These are phyloP conservation scores for Nycticryphes semicollaris DNA, from an alignment of 2,113 vertebrate genomes.

Conservation along the genomic window DNA sequence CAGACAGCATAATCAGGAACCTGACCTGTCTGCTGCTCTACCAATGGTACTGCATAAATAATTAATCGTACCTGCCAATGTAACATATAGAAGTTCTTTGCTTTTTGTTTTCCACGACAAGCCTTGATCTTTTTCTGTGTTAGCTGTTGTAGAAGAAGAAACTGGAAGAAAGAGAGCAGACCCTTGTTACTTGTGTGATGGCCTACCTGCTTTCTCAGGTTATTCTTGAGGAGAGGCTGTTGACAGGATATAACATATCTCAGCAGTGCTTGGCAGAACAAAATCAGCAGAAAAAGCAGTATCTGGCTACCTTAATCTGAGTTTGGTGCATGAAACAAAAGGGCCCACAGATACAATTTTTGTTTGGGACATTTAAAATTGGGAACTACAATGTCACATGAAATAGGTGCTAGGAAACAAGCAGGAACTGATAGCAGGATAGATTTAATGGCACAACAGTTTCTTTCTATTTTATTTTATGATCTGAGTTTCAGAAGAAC, in stretches of 20 bases:
- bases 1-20: constrained; percentile 52
- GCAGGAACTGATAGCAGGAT: background rate
- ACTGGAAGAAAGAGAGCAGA: constrained; percentile 18
- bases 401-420: background rate
- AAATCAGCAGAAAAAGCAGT: background rate
- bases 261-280: background rate
- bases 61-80: constrained; percentile 25
- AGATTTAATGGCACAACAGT: background rate
- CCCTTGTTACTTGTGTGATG: constrained; percentile 18
- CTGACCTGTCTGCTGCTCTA: constrained; percentile 35
- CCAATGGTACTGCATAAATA: constrained; percentile 47
- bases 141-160: constrained; percentile 22
- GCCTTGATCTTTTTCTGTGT: constrained; percentile 48
- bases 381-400: background rate
- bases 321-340: background rate
- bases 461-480: constrained; percentile 19
- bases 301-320: background rate
- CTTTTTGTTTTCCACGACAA: constrained; percentile 24
- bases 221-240: constrained; percentile 14
- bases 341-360: background rate
- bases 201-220: background rate
- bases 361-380: background rate
- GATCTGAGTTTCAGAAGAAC: background rate
- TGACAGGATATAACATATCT: constrained; percentile 27
- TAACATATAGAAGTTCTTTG: constrained; percentile 4